These are phyloP conservation scores for Heloderma charlesbogerti DNA, from an alignment of 2,113 vertebrate genomes.

Conservation along the genomic window DNA sequence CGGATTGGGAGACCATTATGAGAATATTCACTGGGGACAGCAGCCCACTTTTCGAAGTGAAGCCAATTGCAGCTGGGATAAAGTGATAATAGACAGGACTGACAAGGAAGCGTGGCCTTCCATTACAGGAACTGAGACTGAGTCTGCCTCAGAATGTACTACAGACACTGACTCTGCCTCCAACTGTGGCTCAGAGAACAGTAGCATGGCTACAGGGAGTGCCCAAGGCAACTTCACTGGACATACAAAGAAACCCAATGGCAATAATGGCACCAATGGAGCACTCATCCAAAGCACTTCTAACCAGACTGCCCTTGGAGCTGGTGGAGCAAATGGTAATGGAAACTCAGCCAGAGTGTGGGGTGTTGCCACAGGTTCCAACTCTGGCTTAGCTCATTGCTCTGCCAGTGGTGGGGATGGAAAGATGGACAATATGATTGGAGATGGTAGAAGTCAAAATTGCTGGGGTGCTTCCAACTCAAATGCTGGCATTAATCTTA, in stretches of 20 bases:
- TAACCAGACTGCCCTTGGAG: conserved; percentile 83
- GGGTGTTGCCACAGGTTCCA: conserved; percentile 86
- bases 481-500: conserved; percentile 90
- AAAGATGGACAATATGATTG: conserved; percentile 89
- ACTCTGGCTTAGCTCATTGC: conserved; percentile 87
- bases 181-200: conserved; percentile 85
- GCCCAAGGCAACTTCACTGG: conserved; percentile 93
- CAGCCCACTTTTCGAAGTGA: conserved; percentile 86
- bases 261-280: conserved; percentile 84
- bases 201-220: conserved; percentile 96
- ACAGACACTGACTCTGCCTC: conserved; percentile 86
- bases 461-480: conserved; percentile 92
- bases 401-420: conserved; percentile 86
- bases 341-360: conserved; percentile 78
- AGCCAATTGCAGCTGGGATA: conserved; percentile 88
- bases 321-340: conserved; percentile 74
- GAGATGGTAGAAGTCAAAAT: conserved; percentile 88
- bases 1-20: conserved; percentile 91
- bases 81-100: conserved; percentile 89
- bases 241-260: conserved; percentile 88
- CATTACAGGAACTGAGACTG: conserved; percentile 86
- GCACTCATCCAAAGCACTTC: conserved; percentile 84
- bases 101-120: conserved; percentile 92
- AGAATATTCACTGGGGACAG: conserved; percentile 90
- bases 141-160: conserved; percentile 91